Percentiles rank a stretch among this genome's conserved stretches.
These are phyloP conservation scores for Penaeus vannamei DNA, from an alignment of 1,140 invertebrate genomes.

Conservation along the genomic window DNA sequence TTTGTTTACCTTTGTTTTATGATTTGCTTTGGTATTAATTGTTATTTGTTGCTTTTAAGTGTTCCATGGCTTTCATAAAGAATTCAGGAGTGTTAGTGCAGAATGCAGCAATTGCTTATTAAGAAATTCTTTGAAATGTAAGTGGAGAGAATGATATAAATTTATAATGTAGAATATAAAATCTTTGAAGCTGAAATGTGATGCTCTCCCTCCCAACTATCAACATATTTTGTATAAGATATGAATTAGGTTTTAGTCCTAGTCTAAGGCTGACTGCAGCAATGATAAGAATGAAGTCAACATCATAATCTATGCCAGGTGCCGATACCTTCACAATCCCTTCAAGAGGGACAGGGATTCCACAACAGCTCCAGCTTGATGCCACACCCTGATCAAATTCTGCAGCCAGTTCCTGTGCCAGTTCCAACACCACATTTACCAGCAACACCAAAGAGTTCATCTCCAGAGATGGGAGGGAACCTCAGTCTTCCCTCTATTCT, in stretches of 20 bases:
- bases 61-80: too few species aligned
- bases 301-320: conserved; percentile 36
- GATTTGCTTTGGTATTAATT: too few species aligned
- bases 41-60: too few species aligned
- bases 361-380: conserved; percentile 5
- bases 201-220: too few species aligned
- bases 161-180: too few species aligned
- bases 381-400: neutral
- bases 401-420: neutral
- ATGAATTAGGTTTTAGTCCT: neutral
- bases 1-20: too few species aligned
- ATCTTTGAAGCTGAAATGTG: too few species aligned
- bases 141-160: too few species aligned
- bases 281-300: conserved; percentile 21
- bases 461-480: neutral
- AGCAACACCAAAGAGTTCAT: neutral
- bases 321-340: conserved; percentile 24
- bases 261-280: neutral
- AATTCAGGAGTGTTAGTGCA: too few species aligned
- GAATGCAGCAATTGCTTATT: too few species aligned
- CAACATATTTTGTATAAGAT: too few species aligned
- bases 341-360: conserved; percentile 2
- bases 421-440: neutral
- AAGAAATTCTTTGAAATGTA: too few species aligned
- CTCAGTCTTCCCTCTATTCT: conserved; percentile 52